Evolutionary conservation across 2,888 invertebrate genomes (phyloP).

Genomic region (Cylloceria caligata): DNA sequence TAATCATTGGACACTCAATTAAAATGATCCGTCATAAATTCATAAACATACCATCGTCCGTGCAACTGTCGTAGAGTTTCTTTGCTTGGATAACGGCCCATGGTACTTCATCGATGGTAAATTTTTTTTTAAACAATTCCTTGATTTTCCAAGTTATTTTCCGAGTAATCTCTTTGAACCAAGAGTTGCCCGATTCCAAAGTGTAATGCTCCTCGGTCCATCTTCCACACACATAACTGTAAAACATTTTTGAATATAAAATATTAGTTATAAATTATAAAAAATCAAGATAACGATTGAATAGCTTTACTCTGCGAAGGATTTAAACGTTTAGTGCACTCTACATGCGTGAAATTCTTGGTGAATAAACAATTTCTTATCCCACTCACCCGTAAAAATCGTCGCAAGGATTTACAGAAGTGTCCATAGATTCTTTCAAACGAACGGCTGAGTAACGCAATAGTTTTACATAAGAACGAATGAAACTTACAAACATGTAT

Average conservation of each 20-base stretch:
- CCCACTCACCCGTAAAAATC: conserved; percentile 90
- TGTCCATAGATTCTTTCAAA: conserved; percentile 91
- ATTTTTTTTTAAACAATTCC: conserved; percentile 87
- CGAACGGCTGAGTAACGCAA: conserved; percentile 87
- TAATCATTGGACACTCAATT: background rate
- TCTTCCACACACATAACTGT: conserved; percentile 89
- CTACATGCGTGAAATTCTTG: conserved; percentile 34
- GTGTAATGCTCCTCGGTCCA: conserved; percentile 91
- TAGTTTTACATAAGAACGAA: conserved; percentile 63
- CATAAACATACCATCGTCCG: conserved; percentile 87
- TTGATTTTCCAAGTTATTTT: conserved; percentile 88
- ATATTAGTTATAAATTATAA: too few relatives aligned
- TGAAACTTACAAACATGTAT: conserved; percentile 28
- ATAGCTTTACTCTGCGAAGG: too few relatives aligned
- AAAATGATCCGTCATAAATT: background rate
- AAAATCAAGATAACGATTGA: too few relatives aligned
- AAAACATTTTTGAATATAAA: too few relatives aligned
- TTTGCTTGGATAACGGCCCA: conserved; percentile 89
- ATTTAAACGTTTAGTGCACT: background rate
- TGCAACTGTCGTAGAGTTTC: conserved; percentile 89
- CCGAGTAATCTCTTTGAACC: conserved; percentile 89
- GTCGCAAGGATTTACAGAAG: conserved; percentile 90
- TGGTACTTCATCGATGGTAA: conserved; percentile 85
- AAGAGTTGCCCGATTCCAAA: conserved; percentile 91
- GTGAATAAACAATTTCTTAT: conserved; percentile 11